Evolutionary conservation across 1,140 invertebrate genomes (phyloP).

Genomic region (Acromyrmex heyeri): DNA sequence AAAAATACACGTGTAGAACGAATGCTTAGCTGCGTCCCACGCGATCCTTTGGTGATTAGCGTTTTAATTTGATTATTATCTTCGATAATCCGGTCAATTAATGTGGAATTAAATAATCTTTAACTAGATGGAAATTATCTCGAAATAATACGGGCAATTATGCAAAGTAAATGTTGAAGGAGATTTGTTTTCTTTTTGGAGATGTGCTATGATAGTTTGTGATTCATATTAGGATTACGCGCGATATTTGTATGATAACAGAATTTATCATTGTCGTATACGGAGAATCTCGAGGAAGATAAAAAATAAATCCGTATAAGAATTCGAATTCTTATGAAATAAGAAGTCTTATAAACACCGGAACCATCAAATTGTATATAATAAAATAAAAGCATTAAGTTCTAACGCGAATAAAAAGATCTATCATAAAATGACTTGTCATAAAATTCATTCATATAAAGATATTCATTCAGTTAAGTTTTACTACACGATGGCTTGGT

Average conservation of each 20-base stretch:
- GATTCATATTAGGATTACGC: not conserved
- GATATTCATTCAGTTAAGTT: constrained; percentile 67
- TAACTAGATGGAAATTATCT: constrained; percentile 60
- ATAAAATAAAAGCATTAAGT: constrained; percentile 76
- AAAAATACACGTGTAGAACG: constrained; percentile 28
- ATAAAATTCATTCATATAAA: constrained; percentile 81
- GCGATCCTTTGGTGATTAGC: constrained; percentile 49
- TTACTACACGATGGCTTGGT: constrained; percentile 29
- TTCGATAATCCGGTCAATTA: constrained; percentile 66
- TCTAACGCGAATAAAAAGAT: constrained; percentile 64
- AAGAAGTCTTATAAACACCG: constrained; percentile 56
- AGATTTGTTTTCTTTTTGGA: not conserved
- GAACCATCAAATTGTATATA: constrained; percentile 65
- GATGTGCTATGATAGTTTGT: not conserved
- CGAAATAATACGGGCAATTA: constrained; percentile 41
- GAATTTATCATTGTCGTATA: not conserved
- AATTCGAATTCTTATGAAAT: constrained; percentile 44
- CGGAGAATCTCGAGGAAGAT: constrained; percentile 13
- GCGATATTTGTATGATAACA: not conserved
- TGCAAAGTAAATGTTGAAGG: not conserved
- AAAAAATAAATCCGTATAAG: constrained; percentile 39
- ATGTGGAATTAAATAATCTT: constrained; percentile 65
- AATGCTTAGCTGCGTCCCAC: constrained; percentile 17
- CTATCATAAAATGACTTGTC: constrained; percentile 48
- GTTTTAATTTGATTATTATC: constrained; percentile 71